Base-by-base conservation (phyloP, 2,797 vertebrate genomes). In the Gobionotothen gibberifrons region DNA sequence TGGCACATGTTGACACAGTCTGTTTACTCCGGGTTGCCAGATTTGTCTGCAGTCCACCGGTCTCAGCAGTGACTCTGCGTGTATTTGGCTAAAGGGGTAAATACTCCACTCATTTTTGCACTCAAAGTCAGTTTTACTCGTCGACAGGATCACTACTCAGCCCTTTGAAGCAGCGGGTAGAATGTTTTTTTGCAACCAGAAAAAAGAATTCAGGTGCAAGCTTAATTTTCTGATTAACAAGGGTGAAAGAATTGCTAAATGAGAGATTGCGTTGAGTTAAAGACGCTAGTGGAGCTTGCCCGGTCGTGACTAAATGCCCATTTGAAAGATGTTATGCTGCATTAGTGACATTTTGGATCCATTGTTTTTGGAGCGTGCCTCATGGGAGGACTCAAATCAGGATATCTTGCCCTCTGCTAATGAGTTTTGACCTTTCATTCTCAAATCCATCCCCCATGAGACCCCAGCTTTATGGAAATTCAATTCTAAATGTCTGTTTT, bases 261-360 rank as follows among this genome's bases (percentile, higher is more conserved):
- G 19, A 49, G 11, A 49, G 14, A 49, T 21, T n/a, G 8, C 32
- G 9, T 2, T 15, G 43, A 22, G 15, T 14, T 19, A 26, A 10
- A 40, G 44, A 55, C 2, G 32, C n/a, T 21, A 4, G 13, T n/a
- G 15, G 53, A n/a, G 6, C 17, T 6, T 22, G n/a, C 26, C 4
- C 4, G 1, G 17, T 36, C 0, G 3, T 16, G 13, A 26, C 29
- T 4, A 39, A 3, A 42, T 19, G 13, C 7, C 9, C 4, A 2
- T 16, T 15, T 46, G 14, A 36, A 61, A 46, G 22, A 32, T 3
- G 12, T 49, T 10, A 17, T 43, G 36, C 10, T 58, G 53, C 42
- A 69, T 63, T 43, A 26, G 58, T 55, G 48, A 81, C 69, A 6
- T 61, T 43, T 42, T 22, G 40, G 40, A 26, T 16, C 10, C 51